Conservation (phyloP, 1,140 invertebrate species). For the Notospermus geniculatus region DNA sequence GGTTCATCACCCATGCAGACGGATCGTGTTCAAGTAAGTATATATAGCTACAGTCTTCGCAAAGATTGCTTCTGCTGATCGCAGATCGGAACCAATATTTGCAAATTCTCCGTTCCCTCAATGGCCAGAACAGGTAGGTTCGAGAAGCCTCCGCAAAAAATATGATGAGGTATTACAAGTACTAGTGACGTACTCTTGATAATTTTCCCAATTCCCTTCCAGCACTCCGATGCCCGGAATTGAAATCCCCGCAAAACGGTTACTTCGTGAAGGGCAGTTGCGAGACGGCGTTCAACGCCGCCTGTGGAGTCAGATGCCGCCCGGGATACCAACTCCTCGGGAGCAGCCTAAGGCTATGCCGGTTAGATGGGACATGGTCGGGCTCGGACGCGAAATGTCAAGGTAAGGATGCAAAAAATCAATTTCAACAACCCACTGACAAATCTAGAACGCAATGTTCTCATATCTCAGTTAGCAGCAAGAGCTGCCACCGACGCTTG, state of each 20-base stretch:
- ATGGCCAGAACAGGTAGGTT: no score
- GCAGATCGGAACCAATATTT: no score
- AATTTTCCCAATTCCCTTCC: no score
- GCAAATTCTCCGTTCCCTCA: no score
- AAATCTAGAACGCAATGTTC: no score
- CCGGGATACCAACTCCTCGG: slow-evolving; percentile 67
- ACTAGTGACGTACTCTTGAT: no score
- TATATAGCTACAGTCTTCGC: no score
- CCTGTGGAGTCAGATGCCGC: slow-evolving; percentile 68
- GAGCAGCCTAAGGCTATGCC: slow-evolving; percentile 67
- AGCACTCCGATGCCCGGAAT: slow-evolving; percentile 64
- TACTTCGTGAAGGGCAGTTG: slow-evolving; percentile 69
- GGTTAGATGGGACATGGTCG: slow-evolving; percentile 67
- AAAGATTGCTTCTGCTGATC: no score
- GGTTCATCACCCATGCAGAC: slow-evolving; percentile 57
- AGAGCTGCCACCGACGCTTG: no score
- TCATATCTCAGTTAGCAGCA: no score
- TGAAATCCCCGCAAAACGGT: slow-evolving; percentile 64
- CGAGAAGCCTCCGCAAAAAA: not conserved
- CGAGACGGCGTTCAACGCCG: slow-evolving; percentile 67
- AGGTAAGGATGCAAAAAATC: slow-evolving; percentile 59
- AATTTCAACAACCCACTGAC: no score
- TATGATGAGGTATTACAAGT: no score
- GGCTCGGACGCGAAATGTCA: slow-evolving; percentile 64
- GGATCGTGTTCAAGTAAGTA: slow-evolving; percentile 59